Evolutionary conservation across 35 echinoderm and acorn worm genomes (phyloP).

Genomic region (Lytechinus variegatus): DNA sequence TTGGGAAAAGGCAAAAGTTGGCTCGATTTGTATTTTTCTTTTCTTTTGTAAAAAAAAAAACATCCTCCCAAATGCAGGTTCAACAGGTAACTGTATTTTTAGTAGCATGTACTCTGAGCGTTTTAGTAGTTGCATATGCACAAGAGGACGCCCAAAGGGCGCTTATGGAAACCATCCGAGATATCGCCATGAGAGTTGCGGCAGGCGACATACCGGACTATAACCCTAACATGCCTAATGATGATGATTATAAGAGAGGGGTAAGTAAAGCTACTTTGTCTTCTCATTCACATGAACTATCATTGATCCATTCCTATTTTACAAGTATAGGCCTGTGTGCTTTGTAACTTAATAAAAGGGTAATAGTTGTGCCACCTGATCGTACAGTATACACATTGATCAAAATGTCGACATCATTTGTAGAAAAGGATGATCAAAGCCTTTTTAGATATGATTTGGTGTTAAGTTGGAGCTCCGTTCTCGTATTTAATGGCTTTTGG

Average conservation of each 20-base stretch:
- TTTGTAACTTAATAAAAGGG: too few species aligned
- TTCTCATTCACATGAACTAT: not conserved
- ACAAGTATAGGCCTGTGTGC: too few species aligned
- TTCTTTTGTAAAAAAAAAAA: not conserved
- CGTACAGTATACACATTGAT: too few species aligned
- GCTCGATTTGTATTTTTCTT: not conserved
- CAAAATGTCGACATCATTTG: too few species aligned
- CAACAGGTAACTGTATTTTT: constrained; percentile 20
- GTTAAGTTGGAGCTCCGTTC: too few species aligned
- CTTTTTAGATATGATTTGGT: too few species aligned
- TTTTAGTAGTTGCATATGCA: not conserved
- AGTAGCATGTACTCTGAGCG: not conserved
- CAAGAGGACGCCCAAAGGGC: not conserved
- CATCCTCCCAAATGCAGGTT: constrained; percentile 1
- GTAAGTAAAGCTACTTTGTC: not conserved
- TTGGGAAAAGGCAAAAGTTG: not conserved
- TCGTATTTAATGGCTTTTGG: too few species aligned
- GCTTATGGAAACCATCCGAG: not conserved
- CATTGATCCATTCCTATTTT: too few species aligned
- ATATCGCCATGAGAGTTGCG: not conserved
- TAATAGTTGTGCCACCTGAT: too few species aligned
- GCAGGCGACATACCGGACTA: not conserved
- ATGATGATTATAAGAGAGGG: not conserved
- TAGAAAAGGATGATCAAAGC: too few species aligned
- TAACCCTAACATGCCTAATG: not conserved